Evolutionary conservation across 2,888 invertebrate species (phyloP), one percentile per base, ranked within the genome.

Genomic region (Graphium colonna): DNA sequence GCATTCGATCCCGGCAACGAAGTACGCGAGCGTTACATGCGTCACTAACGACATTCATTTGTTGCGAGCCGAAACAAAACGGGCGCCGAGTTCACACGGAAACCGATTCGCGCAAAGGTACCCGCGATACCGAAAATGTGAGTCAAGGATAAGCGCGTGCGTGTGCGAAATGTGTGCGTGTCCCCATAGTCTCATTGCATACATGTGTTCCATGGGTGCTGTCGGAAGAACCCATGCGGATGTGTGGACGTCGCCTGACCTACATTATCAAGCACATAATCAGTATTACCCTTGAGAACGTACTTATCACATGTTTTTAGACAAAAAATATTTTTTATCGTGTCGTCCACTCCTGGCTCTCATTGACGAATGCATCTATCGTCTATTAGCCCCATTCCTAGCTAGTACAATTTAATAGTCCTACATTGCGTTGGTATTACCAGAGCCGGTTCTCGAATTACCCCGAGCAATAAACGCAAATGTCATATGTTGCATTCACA

Each of bases 71-170:
- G 5, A 21, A 21, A 21, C 21, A 21, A 21, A 21, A 21, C 21
- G 21, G 21, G 68, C 75, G 75, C 75, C 73, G 72, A 71, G 80
- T 86, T 88, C 86, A 82, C 86, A 86, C 82, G 83, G 78, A 82
- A 82, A 79, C 77, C 65, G 64, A 74, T 70, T 79, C 75, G 73
- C 78, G 78, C 76, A 85, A 83, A 86, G 85, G 83, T 83, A 33
- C 33, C 10, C 33, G 49, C 31, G 53, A 49, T 48, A 53, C 44
- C 38, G 16, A 52, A 48, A 53, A 53, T 53, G 48, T 53, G 38
- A 53, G 53, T 53, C 53, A 53, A 53, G 43, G 53, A 53, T 53
- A 40, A 10, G 18, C 21, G 21, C 21, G 21, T 21, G 43, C n/a
- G 47, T 46, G 42, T 7, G 38, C 13, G 39, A 17, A 9, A 38